Percentiles rank a stretch among this genome's conserved stretches.
Conservation (phyloP, 2,797 vertebrate genomes). For the Enteromius anoplus region DNA sequence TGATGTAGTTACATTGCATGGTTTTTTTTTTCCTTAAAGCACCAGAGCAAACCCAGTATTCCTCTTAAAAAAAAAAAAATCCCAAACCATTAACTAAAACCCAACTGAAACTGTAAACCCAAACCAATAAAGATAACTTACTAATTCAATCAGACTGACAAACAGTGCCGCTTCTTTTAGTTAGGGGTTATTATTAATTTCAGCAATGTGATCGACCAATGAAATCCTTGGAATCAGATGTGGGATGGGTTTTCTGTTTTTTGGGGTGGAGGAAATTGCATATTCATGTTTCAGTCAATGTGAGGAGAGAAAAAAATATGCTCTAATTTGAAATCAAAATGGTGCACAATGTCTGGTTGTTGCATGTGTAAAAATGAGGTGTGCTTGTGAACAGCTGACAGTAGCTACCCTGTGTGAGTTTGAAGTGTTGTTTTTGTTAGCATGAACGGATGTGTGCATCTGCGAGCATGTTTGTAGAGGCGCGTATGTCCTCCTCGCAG, state of each 20-base stretch:
- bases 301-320: constrained; percentile 24
- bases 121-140: not conserved
- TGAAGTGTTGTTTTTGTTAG: constrained; percentile 35
- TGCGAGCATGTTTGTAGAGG: constrained; percentile 10
- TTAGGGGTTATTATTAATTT: not conserved
- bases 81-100: not conserved
- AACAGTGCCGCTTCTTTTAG: not conserved
- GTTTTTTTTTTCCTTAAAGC: not conserved
- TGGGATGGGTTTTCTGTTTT: not conserved
- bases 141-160: not conserved
- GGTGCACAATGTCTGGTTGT: not conserved
- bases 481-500: not conserved
- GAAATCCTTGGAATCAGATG: not conserved
- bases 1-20: not conserved
- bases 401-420: not conserved
- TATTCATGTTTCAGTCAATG: not conserved
- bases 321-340: constrained; percentile 41
- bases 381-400: not conserved
- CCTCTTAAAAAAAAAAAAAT: too few species aligned
- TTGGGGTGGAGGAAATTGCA: too few species aligned
- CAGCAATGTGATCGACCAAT: not conserved
- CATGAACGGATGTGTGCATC: constrained; percentile 43
- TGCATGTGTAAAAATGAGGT: not conserved
- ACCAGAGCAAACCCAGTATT: not conserved
- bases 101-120: not conserved